Evolutionary conservation across 2,888 invertebrate species (phyloP).

Genomic region (Sinopyrophorus schimmeli): DNA sequence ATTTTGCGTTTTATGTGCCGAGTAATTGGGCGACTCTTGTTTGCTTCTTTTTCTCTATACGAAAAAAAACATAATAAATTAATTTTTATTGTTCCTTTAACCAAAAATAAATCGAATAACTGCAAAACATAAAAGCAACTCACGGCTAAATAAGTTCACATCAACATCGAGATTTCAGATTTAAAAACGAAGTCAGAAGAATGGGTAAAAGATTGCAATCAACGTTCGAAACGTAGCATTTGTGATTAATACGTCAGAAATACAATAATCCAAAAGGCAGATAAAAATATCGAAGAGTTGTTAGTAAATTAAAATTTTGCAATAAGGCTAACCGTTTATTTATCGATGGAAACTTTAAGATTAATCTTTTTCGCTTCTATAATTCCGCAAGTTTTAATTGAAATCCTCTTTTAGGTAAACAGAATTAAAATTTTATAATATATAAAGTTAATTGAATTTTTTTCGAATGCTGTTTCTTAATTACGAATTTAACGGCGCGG

Average conservation of each 20-base stretch:
- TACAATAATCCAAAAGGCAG: constrained; percentile 1
- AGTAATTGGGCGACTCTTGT: too few species aligned
- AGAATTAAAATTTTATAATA: neutral
- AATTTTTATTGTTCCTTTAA: too few species aligned
- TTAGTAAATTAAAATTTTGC: neutral
- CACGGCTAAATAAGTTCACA: too few species aligned
- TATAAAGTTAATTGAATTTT: neutral
- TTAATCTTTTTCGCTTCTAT: neutral
- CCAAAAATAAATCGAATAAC: too few species aligned
- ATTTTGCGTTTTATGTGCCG: too few species aligned
- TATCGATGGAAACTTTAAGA: neutral
- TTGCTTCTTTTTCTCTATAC: too few species aligned
- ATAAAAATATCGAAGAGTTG: neutral
- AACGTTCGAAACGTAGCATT: constrained; percentile 6
- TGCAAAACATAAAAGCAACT: too few species aligned
- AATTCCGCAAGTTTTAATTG: neutral
- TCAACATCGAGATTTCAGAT: too few species aligned
- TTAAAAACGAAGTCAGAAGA: too few species aligned
- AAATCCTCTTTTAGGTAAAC: neutral
- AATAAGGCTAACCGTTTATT: neutral
- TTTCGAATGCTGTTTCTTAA: constrained; percentile 2
- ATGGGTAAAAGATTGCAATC: constrained; percentile 1
- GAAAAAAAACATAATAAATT: too few species aligned
- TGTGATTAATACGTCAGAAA: constrained; percentile 10
- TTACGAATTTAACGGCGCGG: neutral